Evolutionary conservation across 1,140 invertebrate species (phyloP), one percentile per base, ranked within the genome.

Genomic region (Bombyx mandarina): DNA sequence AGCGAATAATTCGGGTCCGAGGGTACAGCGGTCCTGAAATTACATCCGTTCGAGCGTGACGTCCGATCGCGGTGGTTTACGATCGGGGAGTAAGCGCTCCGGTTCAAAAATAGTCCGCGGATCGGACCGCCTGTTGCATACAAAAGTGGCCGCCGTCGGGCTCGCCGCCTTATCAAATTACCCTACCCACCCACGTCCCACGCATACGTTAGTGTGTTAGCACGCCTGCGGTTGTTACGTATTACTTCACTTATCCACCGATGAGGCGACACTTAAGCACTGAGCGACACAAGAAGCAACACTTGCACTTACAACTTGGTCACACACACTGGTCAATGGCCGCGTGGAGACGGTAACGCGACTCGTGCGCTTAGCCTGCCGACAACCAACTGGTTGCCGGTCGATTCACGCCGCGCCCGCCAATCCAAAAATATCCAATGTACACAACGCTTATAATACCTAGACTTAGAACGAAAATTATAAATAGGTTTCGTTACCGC

Each of bases 151-250:
- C 58, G 74, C 65, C 71, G 62, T 54, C 65, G 66, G 59, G 67
- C 75, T 68, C 65, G 66, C 62, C 73, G 77, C 67, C 79, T 86
- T 86, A 86, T 86, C 82, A 82, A 83, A 86, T 86, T 86, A 83
- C 80, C 63, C 79, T 70, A 65, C 79, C 77, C 76, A 82, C 79
- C 73, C 73, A 69, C 64, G 57, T 62, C 68, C 64, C 67, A 59
- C 82, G 73, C 76, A 77, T 85, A 78, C 76, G 68, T 82, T 83
- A 83, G 78, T 83, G 66, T 78, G 76, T 80, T 82, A 83, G 79
- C 77, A 80, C 75, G 75, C 69, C 62, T 55, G 52, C 56, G 61
- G 61, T 62, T 65, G 57, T 63, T 63, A 59, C 57, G 62, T 52
- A 55, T 63, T 63, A 62, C 50, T 70, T 68, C 78, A 79, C 79